Conservation (phyloP, 2,888 invertebrate species). For the Trachelus iudaicus region DNA sequence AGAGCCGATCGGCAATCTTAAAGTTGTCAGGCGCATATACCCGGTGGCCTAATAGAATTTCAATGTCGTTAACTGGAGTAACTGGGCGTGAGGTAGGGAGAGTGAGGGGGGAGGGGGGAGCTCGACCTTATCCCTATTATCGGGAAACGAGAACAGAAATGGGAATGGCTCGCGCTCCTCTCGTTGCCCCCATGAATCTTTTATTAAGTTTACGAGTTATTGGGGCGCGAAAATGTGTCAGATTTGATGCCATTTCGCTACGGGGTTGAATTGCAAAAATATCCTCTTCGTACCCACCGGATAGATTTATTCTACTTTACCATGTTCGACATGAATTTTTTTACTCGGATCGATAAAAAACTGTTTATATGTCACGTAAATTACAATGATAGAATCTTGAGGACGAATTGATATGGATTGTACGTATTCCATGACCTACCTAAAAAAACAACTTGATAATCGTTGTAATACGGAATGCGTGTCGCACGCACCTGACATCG, state of each 20-base stretch:
- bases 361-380: no score
- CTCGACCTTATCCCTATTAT: conserved; percentile 55
- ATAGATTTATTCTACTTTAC: no score
- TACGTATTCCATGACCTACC: no score
- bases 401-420: no score
- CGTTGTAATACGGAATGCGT: no score
- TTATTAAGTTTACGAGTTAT: conserved; percentile 27
- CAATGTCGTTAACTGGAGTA: conserved; percentile 59
- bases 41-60: conserved; percentile 55
- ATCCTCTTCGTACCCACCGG: no score
- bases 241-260: conserved; percentile 18
- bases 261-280: background rate
- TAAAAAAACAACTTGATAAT: no score
- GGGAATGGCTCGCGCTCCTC: background rate
- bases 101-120: conserved; percentile 30
- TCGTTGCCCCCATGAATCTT: conserved; percentile 20
- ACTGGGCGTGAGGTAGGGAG: conserved; percentile 51
- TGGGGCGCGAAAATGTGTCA: conserved; percentile 35
- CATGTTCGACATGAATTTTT: no score
- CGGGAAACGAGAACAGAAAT: conserved; percentile 23
- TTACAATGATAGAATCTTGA: no score
- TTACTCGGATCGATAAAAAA: no score
- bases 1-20: conserved; percentile 34
- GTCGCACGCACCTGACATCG: no score
- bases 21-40: conserved; percentile 48